Conservation (phyloP, 2,113 vertebrate species). For the Bubo scandiacus region DNA sequence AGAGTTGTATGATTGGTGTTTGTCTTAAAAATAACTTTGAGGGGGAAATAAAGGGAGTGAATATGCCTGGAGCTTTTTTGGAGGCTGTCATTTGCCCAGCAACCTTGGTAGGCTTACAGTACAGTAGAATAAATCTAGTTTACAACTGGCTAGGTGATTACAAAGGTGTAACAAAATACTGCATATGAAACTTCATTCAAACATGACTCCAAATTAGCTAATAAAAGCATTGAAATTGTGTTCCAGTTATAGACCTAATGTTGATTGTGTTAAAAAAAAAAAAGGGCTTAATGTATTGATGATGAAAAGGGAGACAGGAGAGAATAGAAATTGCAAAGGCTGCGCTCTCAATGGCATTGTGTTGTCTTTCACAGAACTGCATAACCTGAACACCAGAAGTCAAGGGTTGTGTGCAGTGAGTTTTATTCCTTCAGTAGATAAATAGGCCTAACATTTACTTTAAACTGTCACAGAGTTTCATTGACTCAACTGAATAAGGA, state of each 20-base stretch:
- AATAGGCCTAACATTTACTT: background rate
- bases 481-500: background rate
- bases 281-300: background rate
- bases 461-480: background rate
- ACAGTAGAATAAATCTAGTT: background rate
- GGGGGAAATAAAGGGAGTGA: background rate
- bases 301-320: background rate
- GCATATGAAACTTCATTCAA: background rate
- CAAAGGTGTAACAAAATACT: background rate
- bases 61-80: background rate
- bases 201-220: background rate
- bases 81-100: background rate
- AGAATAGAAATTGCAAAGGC: background rate
- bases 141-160: background rate
- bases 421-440: background rate
- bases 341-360: background rate
- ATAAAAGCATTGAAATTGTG: background rate
- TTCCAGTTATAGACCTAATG: background rate
- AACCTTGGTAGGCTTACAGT: background rate
- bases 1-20: background rate
- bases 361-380: background rate
- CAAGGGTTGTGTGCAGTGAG: background rate
- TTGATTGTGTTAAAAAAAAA: background rate
- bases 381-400: background rate
- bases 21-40: background rate